Conservation (phyloP, 2,113 vertebrate genomes). For the Myiagra hebetior region DNA sequence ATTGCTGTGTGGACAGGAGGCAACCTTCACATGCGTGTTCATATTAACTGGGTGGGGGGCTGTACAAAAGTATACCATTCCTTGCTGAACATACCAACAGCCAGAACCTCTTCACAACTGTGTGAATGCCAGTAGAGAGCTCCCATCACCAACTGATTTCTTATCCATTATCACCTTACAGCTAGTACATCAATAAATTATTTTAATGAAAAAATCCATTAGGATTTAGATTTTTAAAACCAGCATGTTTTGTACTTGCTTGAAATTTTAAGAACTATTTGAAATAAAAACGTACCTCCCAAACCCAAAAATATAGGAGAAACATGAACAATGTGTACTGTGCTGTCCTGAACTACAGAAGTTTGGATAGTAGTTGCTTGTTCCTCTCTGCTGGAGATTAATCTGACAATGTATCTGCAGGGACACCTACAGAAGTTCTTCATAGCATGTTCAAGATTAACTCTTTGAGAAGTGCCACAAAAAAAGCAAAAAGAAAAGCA, state of each 20-base stretch:
- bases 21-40: not conserved
- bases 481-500: not conserved
- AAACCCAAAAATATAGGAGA: not conserved
- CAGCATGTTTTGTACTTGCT: not conserved
- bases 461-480: not conserved
- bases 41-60: fast-evolving
- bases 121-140: not conserved
- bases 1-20: not conserved
- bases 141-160: not conserved
- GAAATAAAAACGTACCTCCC: not conserved
- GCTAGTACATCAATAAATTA: not conserved
- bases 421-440: not conserved
- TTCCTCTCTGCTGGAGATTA: not conserved
- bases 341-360: not conserved
- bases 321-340: not conserved
- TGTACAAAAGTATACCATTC: not conserved
- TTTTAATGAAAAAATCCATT: not conserved
- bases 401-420: not conserved
- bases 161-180: not conserved
- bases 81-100: not conserved
- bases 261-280: not conserved
- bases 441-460: not conserved
- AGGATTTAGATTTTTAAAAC: not conserved
- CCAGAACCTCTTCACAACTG: not conserved
- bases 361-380: not conserved